Percentiles rank a stretch among this genome's conserved stretches.
These are phyloP conservation scores for Formica selysi DNA, from an alignment of 1,140 invertebrate species.

Conservation along the genomic window DNA sequence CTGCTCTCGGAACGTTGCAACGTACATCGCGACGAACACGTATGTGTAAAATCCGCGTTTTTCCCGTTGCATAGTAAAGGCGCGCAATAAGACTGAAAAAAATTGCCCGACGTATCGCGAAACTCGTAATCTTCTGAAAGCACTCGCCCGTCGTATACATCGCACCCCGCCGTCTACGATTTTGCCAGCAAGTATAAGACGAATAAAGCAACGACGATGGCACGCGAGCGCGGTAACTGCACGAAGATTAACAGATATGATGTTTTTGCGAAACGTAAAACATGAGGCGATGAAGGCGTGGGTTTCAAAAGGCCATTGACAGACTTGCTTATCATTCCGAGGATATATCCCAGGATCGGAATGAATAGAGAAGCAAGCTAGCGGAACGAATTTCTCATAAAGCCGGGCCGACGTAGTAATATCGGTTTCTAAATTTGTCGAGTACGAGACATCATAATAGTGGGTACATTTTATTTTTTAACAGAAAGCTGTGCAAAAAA, in stretches of 20 bases:
- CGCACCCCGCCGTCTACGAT: background rate
- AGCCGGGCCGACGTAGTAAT: background rate
- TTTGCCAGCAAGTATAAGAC: slow-evolving; percentile 6
- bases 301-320: background rate
- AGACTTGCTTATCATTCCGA: slow-evolving; percentile 6
- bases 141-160: slow-evolving; percentile 8
- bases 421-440: background rate
- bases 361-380: slow-evolving; percentile 22
- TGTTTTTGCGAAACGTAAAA: slow-evolving; percentile 26
- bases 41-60: slow-evolving; percentile 9
- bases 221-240: background rate
- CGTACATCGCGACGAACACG: background rate
- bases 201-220: slow-evolving; percentile 9
- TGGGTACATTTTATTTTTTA: background rate
- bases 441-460: background rate
- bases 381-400: slow-evolving; percentile 11
- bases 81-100: slow-evolving; percentile 25
- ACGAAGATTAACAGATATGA: slow-evolving; percentile 3
- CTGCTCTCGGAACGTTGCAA: background rate
- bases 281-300: background rate
- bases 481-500: background rate
- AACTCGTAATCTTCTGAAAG: slow-evolving; percentile 41
- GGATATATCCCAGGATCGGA: background rate
- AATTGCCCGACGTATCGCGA: background rate
- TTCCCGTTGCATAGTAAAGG: background rate